A percentile compares a stretch with the other conserved stretches of the same genome.
Evolutionary conservation across 2,888 invertebrate genomes (phyloP).

Genomic region (Calliphora vomitoria): DNA sequence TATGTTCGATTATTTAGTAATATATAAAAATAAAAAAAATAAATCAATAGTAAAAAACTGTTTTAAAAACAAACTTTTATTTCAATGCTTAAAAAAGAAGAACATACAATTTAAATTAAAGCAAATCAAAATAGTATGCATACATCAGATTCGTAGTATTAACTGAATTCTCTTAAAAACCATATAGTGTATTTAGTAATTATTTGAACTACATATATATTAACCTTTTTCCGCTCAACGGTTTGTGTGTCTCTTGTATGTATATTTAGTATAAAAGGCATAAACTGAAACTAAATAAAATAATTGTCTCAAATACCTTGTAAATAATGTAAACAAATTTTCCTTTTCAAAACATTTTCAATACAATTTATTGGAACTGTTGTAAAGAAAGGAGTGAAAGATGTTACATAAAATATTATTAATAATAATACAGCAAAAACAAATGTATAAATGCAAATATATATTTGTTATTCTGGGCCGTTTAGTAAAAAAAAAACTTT

Average conservation of each 20-base stretch:
- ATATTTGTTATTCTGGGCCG: slow-evolving; percentile 81
- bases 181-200: neutral
- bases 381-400: slow-evolving; percentile 26
- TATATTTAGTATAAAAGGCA: slow-evolving; percentile 32
- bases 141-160: slow-evolving; percentile 44
- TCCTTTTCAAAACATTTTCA: slow-evolving; percentile 6
- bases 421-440: neutral
- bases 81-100: too few relatives aligned
- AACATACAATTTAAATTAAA: too few relatives aligned
- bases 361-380: slow-evolving; percentile 35
- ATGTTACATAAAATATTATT: slow-evolving; percentile 46
- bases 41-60: too few relatives aligned
- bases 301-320: slow-evolving; percentile 18
- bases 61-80: too few relatives aligned
- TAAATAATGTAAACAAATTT: slow-evolving; percentile 22
- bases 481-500: slow-evolving; percentile 70
- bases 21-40: too few relatives aligned
- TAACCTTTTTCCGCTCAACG: slow-evolving; percentile 77
- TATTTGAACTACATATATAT: slow-evolving; percentile 69
- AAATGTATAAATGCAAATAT: slow-evolving; percentile 43
- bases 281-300: slow-evolving; percentile 6
- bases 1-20: too few relatives aligned
- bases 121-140: slow-evolving; percentile 64
- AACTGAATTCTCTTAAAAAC: neutral
- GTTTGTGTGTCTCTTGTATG: slow-evolving; percentile 73